These are phyloP conservation scores for Picathartes gymnocephalus DNA, from an alignment of 2,113 vertebrate species.

Conservation along the genomic window DNA sequence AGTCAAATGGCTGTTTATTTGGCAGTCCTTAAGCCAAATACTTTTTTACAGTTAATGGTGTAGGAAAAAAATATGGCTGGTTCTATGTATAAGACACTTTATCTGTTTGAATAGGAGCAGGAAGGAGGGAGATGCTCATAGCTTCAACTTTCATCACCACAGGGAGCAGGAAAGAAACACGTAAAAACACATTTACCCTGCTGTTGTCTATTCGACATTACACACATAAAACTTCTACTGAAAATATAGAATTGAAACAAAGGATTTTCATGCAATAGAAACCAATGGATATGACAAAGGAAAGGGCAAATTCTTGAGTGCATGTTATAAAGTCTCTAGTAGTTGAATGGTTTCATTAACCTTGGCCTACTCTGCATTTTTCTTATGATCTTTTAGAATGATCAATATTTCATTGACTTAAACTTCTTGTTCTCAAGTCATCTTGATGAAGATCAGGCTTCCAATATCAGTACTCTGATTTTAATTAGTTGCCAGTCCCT, in stretches of 20 bases:
- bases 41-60: neutral
- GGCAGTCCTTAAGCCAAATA: neutral
- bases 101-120: neutral
- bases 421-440: neutral
- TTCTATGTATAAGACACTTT: neutral
- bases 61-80: neutral
- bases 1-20: neutral
- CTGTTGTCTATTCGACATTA: neutral
- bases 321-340: neutral
- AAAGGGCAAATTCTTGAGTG: neutral
- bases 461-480: neutral
- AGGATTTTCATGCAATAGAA: neutral
- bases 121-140: neutral
- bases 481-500: neutral
- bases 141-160: neutral
- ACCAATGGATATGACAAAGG: neutral
- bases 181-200: neutral
- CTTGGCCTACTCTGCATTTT: neutral
- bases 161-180: neutral
- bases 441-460: neutral
- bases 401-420: neutral
- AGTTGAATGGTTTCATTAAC: neutral
- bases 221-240: neutral
- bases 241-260: neutral
- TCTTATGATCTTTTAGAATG: neutral